Evolutionary conservation across 2,113 vertebrate species (phyloP).

Genomic region (Trichomycterus rosablanca): DNA sequence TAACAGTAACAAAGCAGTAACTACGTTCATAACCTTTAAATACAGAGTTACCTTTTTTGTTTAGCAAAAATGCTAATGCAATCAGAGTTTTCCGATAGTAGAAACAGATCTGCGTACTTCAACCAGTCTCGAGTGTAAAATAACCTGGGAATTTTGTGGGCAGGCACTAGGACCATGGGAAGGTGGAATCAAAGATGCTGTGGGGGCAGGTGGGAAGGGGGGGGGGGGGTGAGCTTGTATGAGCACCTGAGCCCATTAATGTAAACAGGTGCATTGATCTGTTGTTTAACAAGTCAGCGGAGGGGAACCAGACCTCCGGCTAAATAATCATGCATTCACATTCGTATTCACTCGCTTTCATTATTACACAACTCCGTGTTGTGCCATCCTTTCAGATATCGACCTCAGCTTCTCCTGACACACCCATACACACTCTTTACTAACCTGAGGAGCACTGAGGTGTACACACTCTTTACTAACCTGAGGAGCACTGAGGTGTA

Average conservation of each 20-base stretch:
- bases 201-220: too few species aligned
- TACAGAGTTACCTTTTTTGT: too few species aligned
- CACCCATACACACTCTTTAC: slow-evolving; percentile 13
- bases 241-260: slow-evolving; percentile 27
- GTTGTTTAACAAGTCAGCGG: slow-evolving; percentile 34
- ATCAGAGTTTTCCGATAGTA: too few species aligned
- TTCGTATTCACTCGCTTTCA: neutral
- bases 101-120: too few species aligned
- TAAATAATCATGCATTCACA: neutral
- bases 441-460: neutral
- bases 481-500: too few species aligned
- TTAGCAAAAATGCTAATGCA: too few species aligned
- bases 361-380: neutral
- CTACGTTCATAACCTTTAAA: too few species aligned
- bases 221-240: too few species aligned
- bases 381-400: neutral
- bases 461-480: slow-evolving; percentile 1
- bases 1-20: too few species aligned
- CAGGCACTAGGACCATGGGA: slow-evolving; percentile 36
- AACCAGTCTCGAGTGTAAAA: too few species aligned
- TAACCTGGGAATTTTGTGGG: too few species aligned
- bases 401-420: slow-evolving; percentile 13
- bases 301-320: too few species aligned
- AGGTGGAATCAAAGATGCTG: slow-evolving; percentile 1
- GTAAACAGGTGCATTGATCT: slow-evolving; percentile 44